These are phyloP conservation scores for Polyploca ridens DNA, from an alignment of 2,888 invertebrate species.

Conservation along the genomic window DNA sequence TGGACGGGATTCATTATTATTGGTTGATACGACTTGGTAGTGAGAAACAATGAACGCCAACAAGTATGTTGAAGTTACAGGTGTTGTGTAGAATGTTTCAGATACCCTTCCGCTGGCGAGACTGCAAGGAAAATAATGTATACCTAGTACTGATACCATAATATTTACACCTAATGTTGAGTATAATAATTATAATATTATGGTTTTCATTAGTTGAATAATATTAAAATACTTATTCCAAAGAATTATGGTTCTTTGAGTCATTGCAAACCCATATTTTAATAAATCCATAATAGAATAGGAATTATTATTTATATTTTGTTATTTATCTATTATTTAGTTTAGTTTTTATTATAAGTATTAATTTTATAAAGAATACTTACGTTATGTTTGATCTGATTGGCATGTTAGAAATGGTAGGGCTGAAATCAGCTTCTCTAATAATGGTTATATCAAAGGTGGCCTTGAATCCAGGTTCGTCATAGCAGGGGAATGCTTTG, in stretches of 20 bases:
- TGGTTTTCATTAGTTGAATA: too few relatives aligned
- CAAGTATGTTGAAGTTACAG: slow-evolving; percentile 91
- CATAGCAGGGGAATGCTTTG: slow-evolving; percentile 94
- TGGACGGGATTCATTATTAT: slow-evolving; percentile 48
- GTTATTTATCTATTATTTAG: too few relatives aligned
- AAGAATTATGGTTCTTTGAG: too few relatives aligned
- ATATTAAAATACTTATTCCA: too few relatives aligned
- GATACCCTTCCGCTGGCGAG: slow-evolving; percentile 48
- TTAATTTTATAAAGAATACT: slow-evolving; percentile 30
- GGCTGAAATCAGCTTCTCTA: slow-evolving; percentile 77
- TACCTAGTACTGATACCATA: too few relatives aligned
- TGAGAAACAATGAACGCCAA: slow-evolving; percentile 94
- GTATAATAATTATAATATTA: too few relatives aligned
- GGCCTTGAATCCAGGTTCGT: slow-evolving; percentile 93
- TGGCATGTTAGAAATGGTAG: slow-evolving; percentile 88
- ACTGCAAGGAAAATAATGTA: slow-evolving; percentile 36
- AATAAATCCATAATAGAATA: too few relatives aligned
- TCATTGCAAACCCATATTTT: too few relatives aligned
- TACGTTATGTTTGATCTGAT: slow-evolving; percentile 52
- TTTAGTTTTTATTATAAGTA: too few relatives aligned
- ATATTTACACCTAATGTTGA: too few relatives aligned
- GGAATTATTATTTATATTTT: too few relatives aligned
- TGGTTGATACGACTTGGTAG: slow-evolving; percentile 68
- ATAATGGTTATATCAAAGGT: slow-evolving; percentile 88
- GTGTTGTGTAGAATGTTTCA: slow-evolving; percentile 83